Evolutionary conservation across 2,888 invertebrate genomes (phyloP).

Genomic region (Peribatodes rhomboidaria): DNA sequence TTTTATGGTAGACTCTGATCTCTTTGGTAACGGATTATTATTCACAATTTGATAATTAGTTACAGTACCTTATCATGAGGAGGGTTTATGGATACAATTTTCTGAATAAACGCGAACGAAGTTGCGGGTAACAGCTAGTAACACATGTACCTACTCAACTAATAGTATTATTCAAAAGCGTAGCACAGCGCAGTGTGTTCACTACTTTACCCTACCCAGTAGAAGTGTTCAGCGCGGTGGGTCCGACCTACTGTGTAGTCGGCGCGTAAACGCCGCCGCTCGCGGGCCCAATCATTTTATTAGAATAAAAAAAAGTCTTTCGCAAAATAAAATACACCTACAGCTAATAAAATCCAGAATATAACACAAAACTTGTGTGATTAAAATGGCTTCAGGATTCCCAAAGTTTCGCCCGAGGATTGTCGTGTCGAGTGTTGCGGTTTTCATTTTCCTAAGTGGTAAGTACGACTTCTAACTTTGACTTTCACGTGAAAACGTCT

Average conservation of each 20-base stretch:
- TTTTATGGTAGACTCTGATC: no score
- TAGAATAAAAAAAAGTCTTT: neutral
- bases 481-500: slow-evolving; percentile 51
- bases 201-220: slow-evolving; percentile 47
- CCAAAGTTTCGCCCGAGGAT: slow-evolving; percentile 52
- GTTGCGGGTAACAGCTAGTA: no score
- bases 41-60: no score
- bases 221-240: slow-evolving; percentile 27
- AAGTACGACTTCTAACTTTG: slow-evolving; percentile 62
- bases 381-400: slow-evolving; percentile 63
- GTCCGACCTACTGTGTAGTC: slow-evolving; percentile 50
- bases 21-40: no score
- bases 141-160: no score
- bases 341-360: slow-evolving; percentile 27
- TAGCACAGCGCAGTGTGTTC: slow-evolving; percentile 38
- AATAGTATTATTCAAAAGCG: neutral
- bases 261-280: slow-evolving; percentile 53
- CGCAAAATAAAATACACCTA: slow-evolving; percentile 1
- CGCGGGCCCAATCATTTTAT: slow-evolving; percentile 24
- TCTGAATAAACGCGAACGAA: no score
- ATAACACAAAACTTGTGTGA: slow-evolving; percentile 52
- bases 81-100: no score
- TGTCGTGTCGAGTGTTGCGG: slow-evolving; percentile 54
- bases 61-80: no score
- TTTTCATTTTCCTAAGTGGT: slow-evolving; percentile 79